Evolutionary conservation across 2,797 vertebrate species (phyloP).

Genomic region (Anas georgica): DNA sequence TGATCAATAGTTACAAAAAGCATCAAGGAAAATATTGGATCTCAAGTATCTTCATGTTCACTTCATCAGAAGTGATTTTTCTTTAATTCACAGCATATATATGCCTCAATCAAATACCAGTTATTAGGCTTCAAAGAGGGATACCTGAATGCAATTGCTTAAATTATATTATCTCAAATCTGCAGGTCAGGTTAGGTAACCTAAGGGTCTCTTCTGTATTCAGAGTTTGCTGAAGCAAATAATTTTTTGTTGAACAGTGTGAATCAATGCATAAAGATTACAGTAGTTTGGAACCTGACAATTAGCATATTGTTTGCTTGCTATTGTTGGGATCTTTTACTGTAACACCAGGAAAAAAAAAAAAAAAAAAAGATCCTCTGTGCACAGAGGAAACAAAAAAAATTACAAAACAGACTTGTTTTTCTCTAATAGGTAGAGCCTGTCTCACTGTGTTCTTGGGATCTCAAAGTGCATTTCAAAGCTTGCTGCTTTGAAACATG

Average conservation of each 20-base stretch:
- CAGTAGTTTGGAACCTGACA: background rate
- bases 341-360: background rate
- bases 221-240: background rate
- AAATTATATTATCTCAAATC: background rate
- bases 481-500: accelerated
- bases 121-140: background rate
- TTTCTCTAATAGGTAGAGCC: background rate
- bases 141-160: background rate
- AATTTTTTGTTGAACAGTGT: background rate
- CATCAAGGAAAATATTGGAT: background rate
- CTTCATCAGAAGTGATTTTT: background rate
- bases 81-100: background rate
- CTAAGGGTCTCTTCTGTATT: background rate
- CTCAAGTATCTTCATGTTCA: background rate
- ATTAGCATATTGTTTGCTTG: accelerated
- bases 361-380: background rate
- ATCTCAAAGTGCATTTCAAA: background rate
- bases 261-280: background rate
- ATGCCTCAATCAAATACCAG: background rate
- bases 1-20: background rate
- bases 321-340: background rate
- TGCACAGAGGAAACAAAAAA: background rate
- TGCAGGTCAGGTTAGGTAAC: background rate
- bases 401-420: background rate
- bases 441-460: background rate